These are phyloP conservation scores for Pituophis catenifer DNA, from an alignment of 2,113 vertebrate genomes.

Conservation along the genomic window DNA sequence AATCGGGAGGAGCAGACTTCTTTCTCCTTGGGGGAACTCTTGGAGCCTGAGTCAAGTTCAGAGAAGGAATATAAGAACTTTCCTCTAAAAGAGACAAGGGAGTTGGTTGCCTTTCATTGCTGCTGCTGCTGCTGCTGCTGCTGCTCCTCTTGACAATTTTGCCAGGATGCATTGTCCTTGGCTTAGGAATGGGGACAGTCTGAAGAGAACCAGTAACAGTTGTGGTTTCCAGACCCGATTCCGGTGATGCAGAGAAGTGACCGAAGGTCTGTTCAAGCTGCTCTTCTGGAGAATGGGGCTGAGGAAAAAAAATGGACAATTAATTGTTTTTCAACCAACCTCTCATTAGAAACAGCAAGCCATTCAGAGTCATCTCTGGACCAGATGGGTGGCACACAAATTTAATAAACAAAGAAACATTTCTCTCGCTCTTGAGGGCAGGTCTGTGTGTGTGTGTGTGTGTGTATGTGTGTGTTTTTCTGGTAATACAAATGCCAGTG, in stretches of 20 bases:
- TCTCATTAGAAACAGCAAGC: neutral
- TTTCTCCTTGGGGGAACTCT: conserved; percentile 76
- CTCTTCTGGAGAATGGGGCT: conserved; percentile 58
- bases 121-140: neutral
- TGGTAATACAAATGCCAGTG: neutral
- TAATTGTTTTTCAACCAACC: neutral
- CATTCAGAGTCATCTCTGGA: neutral
- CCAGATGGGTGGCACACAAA: neutral
- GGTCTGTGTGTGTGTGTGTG: neutral
- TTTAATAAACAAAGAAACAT: neutral
- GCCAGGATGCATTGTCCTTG: conserved; percentile 61
- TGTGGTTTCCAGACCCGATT: conserved; percentile 38
- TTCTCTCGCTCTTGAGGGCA: neutral
- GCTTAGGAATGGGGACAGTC: conserved; percentile 68
- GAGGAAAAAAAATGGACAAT: conserved; percentile 13
- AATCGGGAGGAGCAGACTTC: conserved; percentile 72
- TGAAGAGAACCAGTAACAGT: conserved; percentile 23
- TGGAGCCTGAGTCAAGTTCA: conserved; percentile 39
- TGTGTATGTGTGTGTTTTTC: neutral
- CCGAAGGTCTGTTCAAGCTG: conserved; percentile 20
- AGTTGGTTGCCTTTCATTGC: neutral
- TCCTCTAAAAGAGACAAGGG: neutral
- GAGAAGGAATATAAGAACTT: rapidly evolving
- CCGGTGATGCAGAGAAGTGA: conserved; percentile 48
- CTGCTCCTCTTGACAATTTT: conserved; percentile 49